phyloP scores from a whole-genome alignment of 1,140 invertebrate species.

The Chrysomallon squamiferum region DNA sequence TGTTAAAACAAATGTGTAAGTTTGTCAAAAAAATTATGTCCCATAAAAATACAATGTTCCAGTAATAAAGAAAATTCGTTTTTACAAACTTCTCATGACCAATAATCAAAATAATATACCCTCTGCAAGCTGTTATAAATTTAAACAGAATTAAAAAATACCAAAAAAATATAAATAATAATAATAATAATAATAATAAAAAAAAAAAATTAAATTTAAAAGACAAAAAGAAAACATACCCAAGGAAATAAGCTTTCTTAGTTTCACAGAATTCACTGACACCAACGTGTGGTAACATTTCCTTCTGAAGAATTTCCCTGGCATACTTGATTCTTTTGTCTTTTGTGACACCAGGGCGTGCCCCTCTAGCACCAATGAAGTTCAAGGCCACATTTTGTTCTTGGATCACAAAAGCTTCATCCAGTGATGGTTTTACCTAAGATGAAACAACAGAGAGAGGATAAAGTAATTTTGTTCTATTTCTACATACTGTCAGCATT shows the following conservation, averaged over 20 bases:
- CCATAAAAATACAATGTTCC: too few relatives aligned
- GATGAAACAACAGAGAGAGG: conserved; percentile 9
- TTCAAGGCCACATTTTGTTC: conserved; percentile 98
- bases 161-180: too few relatives aligned
- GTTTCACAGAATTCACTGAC: conserved; percentile 99
- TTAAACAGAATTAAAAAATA: too few relatives aligned
- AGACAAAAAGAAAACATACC: conserved; percentile 66
- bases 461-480: not conserved
- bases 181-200: too few relatives aligned
- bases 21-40: too few relatives aligned
- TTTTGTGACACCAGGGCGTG: conserved; percentile 95
- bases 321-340: conserved; percentile 99
- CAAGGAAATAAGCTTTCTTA: conserved; percentile 97
- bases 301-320: conserved; percentile 97
- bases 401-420: conserved; percentile 99
- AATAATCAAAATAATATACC: too few relatives aligned
- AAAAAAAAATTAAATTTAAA: too few relatives aligned
- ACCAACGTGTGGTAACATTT: conserved; percentile 99
- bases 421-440: conserved; percentile 89
- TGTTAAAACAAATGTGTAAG: too few relatives aligned
- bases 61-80: too few relatives aligned
- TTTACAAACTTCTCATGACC: too few relatives aligned
- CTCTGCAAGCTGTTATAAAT: too few relatives aligned
- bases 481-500: not conserved
- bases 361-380: conserved; percentile 96